Evolutionary conservation across 2,113 vertebrate species (phyloP), one percentile per base, ranked within the genome.

Genomic region (Phalacrocorax pelagicus): DNA sequence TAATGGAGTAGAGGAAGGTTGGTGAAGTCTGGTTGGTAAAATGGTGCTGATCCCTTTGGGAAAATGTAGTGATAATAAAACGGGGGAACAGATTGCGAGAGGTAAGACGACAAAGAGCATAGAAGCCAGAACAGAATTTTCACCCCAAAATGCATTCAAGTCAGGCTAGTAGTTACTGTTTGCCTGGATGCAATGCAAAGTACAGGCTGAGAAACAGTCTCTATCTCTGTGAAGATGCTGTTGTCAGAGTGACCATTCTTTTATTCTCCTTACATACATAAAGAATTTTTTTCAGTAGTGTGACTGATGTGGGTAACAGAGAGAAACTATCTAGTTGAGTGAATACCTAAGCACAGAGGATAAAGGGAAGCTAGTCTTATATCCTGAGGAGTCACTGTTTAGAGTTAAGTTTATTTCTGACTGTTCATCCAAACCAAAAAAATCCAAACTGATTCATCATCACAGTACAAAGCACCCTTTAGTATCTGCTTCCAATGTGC

Each of bases 1-100:
- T 55, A 32, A 13, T 18, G 15, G 29, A 58, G 51, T 6, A 13
- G 19, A 13, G 19, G 9, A 1, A 5, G 3, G 5, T n/a, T 1
- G 1, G 12, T 46, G 49, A 90, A 87, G 44, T 51, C 46, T 49
- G 32, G 7, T 34, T 61, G 16, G 5, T 66, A 77, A 87, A 90
- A 86, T 29, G 12, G 4, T 51, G 22, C 36, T 61, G 32, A 87
- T 32, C 7, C 23, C 11, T 89, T 55, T 30, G 36, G 49, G 62
- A 73, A 95, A 61, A 77, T 2, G 6, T 17, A n/a, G 29, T 11
- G 29, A 61, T 21, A 89, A 59, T 32, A 86, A 75, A 86, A 87
- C 8, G 11, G 15, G 21, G 12, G 12, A 70, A 32, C 27, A 74
- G 26, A 63, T 15, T 72, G 24, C 7, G 36, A 55, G 15, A 84